A percentile compares a stretch with the other conserved stretches of the same genome.
Conservation (phyloP, 2,797 vertebrate genomes). For the Falco peregrinus region DNA sequence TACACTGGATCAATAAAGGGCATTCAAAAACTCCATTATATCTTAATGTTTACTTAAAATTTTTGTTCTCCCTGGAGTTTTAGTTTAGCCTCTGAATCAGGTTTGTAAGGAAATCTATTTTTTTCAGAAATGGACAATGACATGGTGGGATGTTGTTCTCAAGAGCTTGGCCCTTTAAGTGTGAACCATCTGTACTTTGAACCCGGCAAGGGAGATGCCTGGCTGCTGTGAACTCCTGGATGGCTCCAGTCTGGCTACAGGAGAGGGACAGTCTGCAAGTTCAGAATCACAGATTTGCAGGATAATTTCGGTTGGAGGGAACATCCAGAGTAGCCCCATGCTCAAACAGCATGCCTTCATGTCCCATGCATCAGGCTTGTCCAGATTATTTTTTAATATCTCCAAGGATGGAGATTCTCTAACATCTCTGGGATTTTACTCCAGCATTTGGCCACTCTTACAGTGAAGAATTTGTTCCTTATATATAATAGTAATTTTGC, state of each 20-base stretch:
- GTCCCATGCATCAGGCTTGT: neutral
- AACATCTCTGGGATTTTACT: neutral
- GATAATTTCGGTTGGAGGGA: neutral
- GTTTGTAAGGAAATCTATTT: neutral
- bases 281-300: neutral
- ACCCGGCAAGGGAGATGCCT: neutral
- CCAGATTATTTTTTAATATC: neutral
- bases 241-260: neutral
- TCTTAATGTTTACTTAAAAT: neutral
- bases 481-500: neutral
- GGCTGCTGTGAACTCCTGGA: neutral
- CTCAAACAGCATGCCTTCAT: neutral
- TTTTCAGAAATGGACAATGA: neutral
- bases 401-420: neutral
- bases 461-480: neutral
- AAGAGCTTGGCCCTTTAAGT: neutral
- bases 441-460: neutral
- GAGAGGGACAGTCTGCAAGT: neutral
- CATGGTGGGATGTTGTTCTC: rapidly evolving
- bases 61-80: neutral
- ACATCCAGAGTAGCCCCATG: too few species aligned
- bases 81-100: neutral
- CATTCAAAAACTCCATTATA: neutral
- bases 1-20: neutral
- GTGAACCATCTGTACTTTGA: neutral